Conservation (phyloP, 1,140 invertebrate species). For the Bombus affinis region DNA sequence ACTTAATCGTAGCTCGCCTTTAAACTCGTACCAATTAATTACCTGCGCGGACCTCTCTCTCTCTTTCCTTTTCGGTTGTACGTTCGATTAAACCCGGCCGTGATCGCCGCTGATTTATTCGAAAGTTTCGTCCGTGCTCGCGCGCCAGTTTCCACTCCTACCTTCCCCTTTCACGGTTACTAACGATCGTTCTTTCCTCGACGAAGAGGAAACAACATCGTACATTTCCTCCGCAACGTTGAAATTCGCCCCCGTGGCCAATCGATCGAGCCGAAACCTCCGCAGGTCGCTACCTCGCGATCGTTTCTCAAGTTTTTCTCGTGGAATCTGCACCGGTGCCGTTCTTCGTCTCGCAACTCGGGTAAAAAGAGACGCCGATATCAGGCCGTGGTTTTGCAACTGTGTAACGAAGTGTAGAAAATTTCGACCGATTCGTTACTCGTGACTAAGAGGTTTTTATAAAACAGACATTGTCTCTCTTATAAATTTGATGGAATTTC, state of each 20-base stretch:
- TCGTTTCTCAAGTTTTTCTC: constrained; percentile 23
- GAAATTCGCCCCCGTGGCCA: background rate
- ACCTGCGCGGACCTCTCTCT: background rate
- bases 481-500: background rate
- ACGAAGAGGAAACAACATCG: background rate
- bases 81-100: constrained; percentile 54
- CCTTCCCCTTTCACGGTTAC: background rate
- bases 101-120: constrained; percentile 50
- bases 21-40: constrained; percentile 57
- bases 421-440: too few species aligned
- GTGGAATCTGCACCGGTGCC: background rate
- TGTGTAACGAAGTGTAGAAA: background rate
- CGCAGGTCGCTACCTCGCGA: background rate
- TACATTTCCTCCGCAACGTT: background rate
- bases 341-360: too few species aligned
- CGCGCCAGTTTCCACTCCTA: background rate
- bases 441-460: too few species aligned
- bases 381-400: too few species aligned
- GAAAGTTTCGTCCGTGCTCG: constrained; percentile 9
- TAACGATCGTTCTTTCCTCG: constrained; percentile 18
- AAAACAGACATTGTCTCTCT: too few species aligned
- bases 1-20: constrained; percentile 56
- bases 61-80: background rate
- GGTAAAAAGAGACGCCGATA: background rate
- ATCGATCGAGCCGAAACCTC: constrained; percentile 38